phyloP scores from a whole-genome alignment of 1,140 invertebrate genomes.

The Zeugodacus cucurbitae region DNA sequence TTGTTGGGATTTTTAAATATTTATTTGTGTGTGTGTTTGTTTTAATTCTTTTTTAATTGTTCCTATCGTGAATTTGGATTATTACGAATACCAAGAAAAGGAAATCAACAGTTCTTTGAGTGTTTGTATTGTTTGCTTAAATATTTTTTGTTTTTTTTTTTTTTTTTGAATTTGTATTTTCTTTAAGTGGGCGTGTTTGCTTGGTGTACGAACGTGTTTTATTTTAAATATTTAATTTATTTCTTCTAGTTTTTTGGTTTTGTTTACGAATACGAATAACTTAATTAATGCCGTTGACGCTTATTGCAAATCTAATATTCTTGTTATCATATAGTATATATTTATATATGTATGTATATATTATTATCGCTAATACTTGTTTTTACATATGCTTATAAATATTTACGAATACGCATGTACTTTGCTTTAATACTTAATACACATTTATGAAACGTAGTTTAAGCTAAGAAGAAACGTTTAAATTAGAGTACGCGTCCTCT shows the following conservation, averaged over 20 bases:
- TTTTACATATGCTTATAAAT: slow-evolving; percentile 2
- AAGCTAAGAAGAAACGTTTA: not conserved
- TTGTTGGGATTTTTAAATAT: not conserved
- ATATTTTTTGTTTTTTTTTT: not conserved
- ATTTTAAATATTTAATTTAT: not conserved
- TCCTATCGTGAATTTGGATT: not conserved
- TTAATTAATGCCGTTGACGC: slow-evolving; percentile 28
- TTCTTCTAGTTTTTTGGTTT: not conserved
- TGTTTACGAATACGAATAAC: not conserved
- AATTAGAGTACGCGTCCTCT: not conserved
- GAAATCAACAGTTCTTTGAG: slow-evolving; percentile 32
- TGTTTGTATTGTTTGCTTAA: slow-evolving; percentile 22
- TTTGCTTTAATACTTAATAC: slow-evolving; percentile 3
- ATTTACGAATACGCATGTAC: not conserved
- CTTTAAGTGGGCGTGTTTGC: slow-evolving; percentile 33
- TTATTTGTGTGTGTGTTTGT: not conserved
- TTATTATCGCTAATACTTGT: slow-evolving; percentile 1
- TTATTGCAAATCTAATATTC: slow-evolving; percentile 30
- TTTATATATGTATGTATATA: not conserved
- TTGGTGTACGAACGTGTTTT: slow-evolving; percentile 35
- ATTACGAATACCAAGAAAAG: slow-evolving; percentile 19
- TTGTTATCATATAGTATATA: not conserved
- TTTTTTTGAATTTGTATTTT: not conserved
- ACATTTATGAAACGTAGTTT: slow-evolving; percentile 23
- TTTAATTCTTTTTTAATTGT: not conserved